A percentile compares a stretch with the other conserved stretches of the same genome.
These are phyloP conservation scores for Eudasyphora cyanicolor DNA, from an alignment of 2,888 invertebrate genomes.

Conservation along the genomic window DNA sequence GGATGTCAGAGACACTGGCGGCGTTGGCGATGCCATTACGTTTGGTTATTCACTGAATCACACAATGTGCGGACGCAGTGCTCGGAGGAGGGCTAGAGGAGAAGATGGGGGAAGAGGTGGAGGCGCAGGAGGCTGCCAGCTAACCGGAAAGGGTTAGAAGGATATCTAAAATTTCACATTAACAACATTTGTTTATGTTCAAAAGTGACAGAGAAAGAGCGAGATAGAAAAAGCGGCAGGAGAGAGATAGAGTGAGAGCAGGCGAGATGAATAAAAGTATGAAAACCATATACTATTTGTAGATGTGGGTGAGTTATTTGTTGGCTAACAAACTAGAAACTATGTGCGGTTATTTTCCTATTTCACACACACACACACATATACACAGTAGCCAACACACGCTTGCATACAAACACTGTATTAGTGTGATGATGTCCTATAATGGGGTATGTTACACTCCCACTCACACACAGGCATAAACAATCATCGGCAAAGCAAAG, in stretches of 20 bases:
- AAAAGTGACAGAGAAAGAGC: conserved; percentile 16
- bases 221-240: not conserved
- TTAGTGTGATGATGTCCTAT: conserved; percentile 33
- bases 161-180: conserved; percentile 58
- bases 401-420: too few species aligned
- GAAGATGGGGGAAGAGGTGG: not conserved
- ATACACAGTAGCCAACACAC: conserved; percentile 16
- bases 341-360: conserved; percentile 65
- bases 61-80: not conserved
- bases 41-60: not conserved
- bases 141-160: conserved; percentile 49
- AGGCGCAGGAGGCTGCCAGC: not conserved
- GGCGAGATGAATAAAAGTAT: conserved; percentile 14
- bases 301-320: conserved; percentile 66
- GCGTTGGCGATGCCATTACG: not conserved
- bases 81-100: not conserved
- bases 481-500: conserved; percentile 39
- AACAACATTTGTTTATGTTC: conserved; percentile 60
- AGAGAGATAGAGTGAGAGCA: conserved; percentile 19
- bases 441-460: conserved; percentile 21
- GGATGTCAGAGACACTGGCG: not conserved
- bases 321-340: conserved; percentile 65
- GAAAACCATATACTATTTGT: conserved; percentile 51
- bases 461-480: not conserved
- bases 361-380: conserved; percentile 14